A percentile compares a stretch with the other conserved stretches of the same genome.
Conservation (phyloP, 2,888 invertebrate genomes). For the Meandrusa payeni region DNA sequence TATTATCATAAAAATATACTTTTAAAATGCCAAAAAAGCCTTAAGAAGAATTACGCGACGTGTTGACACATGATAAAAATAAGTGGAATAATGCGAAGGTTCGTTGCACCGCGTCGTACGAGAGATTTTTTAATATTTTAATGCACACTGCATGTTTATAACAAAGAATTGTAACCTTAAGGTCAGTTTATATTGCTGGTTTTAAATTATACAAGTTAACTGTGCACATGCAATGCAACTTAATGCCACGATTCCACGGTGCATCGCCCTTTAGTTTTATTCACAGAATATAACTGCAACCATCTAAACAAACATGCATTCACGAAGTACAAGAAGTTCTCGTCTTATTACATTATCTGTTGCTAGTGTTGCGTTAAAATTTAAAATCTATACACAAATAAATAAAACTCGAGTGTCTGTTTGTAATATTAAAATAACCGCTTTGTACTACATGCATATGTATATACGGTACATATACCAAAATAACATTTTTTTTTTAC, state of each 20-base stretch:
- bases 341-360: too few species aligned
- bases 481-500: too few species aligned
- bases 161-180: conserved; percentile 16
- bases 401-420: too few species aligned
- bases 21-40: conserved; percentile 5
- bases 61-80: conserved; percentile 20
- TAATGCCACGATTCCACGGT: conserved; percentile 1
- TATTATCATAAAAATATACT: conserved; percentile 16
- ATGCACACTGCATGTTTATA: neutral
- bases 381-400: too few species aligned
- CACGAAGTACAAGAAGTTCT: too few species aligned
- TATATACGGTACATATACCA: too few species aligned
- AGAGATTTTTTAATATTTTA: conserved; percentile 2
- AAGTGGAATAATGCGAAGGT: conserved; percentile 8
- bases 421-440: too few species aligned
- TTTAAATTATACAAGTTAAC: conserved; percentile 7
- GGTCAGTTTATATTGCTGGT: conserved; percentile 14
- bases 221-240: conserved; percentile 20
- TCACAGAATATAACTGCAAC: neutral
- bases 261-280: conserved; percentile 9
- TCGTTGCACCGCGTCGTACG: conserved; percentile 6
- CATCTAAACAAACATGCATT: too few species aligned
- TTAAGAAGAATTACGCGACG: conserved; percentile 15
- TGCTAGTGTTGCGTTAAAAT: too few species aligned
- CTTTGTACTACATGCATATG: too few species aligned